Base-by-base conservation (phyloP, 2,888 invertebrate species). In the Atethmia centrago region DNA sequence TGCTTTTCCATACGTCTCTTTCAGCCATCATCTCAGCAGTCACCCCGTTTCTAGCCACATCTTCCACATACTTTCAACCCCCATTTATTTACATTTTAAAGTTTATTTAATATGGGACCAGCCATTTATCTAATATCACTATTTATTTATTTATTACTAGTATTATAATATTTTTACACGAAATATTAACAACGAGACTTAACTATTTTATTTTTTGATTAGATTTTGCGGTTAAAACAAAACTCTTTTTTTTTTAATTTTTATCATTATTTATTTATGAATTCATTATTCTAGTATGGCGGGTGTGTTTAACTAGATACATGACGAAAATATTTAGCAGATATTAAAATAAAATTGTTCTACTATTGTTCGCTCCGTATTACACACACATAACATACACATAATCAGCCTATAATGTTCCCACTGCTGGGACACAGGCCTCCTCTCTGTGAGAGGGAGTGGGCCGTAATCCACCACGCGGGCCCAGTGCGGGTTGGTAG, bases 181-280 rank as follows among this genome's bases (percentile, higher is more conserved):
- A 58, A 14, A 36, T 74, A 69, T 63, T 49, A 74, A 70, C 71
- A 77, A n/a, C n/a, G n/a, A 65, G 42, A 62, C 72, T 72, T 51
- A 64, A 7, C 5, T 21, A 73, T n/a, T 21, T 59, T 36, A 70
- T 25, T 78, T 77, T 78, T 69, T 59, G 36, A 70, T 74, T 77
- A 73, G 2, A 71, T 71, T 73, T 72, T 61, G 53, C 28, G 62
- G 49, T 76, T 77, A 68, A 40, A 73, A 83, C 70, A 62, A 76
- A 71, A 69, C 61, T 47, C n/a, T 68, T 74, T 85, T 84, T 83
- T 82, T 85, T 85, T 75, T 64, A 76, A 36, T 51, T 85, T 85
- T 85, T 85, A 49, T 71, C 25, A 42, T 85, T 84, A 82, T 85
- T 85, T 83, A 72, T 80, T 84, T 83, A 82, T 76, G 75, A 80